Conservation (phyloP, 2,797 vertebrate species). For the Chiloscyllium punctatum region DNA sequence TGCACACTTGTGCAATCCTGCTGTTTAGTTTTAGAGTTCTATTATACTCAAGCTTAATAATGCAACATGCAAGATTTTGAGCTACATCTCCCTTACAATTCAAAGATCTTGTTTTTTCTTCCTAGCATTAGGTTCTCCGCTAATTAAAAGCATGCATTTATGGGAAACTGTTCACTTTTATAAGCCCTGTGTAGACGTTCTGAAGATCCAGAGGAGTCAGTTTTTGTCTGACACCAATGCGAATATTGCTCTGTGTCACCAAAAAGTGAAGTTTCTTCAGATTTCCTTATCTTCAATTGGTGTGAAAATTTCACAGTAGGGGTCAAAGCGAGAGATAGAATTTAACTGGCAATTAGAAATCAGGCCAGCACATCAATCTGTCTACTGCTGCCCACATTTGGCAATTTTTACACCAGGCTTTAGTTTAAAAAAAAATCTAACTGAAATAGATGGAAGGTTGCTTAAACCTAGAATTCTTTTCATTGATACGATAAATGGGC, state of each 20-base stretch:
- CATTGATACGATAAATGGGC: background rate
- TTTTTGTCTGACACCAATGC: background rate
- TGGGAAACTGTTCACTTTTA: background rate
- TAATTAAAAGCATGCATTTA: background rate
- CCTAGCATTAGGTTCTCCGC: background rate
- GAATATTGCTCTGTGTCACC: background rate
- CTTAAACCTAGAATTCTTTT: background rate
- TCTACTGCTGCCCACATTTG: background rate
- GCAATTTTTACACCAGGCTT: background rate
- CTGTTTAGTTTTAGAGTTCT: background rate
- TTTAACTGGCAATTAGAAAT: background rate
- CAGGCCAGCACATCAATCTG: no score
- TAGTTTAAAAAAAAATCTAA: background rate
- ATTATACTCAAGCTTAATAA: background rate
- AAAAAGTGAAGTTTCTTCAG: background rate
- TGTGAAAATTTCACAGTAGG: background rate
- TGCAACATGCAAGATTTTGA: background rate
- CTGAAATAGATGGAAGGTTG: background rate
- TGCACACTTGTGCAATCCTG: background rate
- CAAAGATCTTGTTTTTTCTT: background rate
- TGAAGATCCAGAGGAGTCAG: no score
- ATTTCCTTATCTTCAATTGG: background rate
- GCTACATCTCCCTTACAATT: background rate
- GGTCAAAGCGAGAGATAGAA: background rate
- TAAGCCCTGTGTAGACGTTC: background rate